Evolutionary conservation across 2,113 vertebrate species (phyloP), one percentile per base, ranked within the genome.

Genomic region (Podocnemis expansa): DNA sequence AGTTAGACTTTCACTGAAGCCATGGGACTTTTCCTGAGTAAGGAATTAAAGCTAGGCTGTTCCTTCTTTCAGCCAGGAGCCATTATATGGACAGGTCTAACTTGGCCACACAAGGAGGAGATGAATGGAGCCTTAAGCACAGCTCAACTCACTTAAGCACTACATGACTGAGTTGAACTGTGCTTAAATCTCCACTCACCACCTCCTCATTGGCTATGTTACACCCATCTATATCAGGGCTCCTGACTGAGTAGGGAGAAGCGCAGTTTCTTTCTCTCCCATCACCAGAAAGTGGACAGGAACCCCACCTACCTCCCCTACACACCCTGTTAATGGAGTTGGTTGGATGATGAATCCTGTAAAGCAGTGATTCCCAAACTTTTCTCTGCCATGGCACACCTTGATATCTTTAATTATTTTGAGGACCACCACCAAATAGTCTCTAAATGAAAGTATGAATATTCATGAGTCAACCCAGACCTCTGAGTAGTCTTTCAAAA

Each of bases 161-260:
- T 41, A 73, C 29, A 75, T 4, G 4, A 31, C 5, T 83, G 10
- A 2, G 58, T 12, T 5, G 16, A 63, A 1, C 6, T 34, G 41
- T 4, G 3, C 6, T 41, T 22, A 41, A 45, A 49, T 7, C 54
- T 75, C 43, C 34, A 19, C 25, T 16, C 12, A 6, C 41, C 54
- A 11, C 0, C 5, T 6, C 1, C 45, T 51, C n/a, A 17, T 78
- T 38, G 17, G 22, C 38, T 41, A 38, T 84, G 5, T 4, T 84
- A 34, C 12, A 10, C 13, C 60, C 8, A 4, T 6, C 12, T 7
- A 25, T 1, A 8, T 19, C 0, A 0, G 2, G 19, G 10, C 49
- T 2, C 16, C 2, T 80, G 2, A 3, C 0, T 5, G 1, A 10
- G 8, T n/a, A 80, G 2, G 3, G 25, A n/a, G 1, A 38, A 22